A percentile compares a stretch with the other conserved stretches of the same genome.
Evolutionary conservation across 2,797 vertebrate genomes (phyloP).

Genomic region (Xerus rutilus): DNA sequence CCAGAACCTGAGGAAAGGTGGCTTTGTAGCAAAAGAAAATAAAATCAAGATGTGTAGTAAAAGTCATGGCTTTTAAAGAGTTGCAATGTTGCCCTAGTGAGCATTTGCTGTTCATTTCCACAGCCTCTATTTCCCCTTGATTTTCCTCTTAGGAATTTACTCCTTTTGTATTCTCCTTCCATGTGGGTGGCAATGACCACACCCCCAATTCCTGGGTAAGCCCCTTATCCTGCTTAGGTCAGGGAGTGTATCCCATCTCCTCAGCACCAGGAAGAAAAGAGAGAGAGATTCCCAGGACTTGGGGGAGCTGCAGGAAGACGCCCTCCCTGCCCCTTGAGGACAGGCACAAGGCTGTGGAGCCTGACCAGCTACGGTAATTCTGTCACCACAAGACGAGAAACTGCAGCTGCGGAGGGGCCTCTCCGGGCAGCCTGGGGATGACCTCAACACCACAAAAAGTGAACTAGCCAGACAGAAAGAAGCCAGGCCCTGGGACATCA

Average conservation of each 20-base stretch:
- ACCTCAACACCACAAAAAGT: background rate
- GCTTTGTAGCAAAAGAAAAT: constrained; percentile 73
- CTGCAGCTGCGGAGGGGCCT: background rate
- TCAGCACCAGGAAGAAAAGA: background rate
- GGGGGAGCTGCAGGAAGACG: background rate
- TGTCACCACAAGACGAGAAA: background rate
- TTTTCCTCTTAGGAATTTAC: background rate
- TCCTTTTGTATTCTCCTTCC: background rate
- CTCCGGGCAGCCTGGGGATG: background rate
- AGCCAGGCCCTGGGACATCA: background rate
- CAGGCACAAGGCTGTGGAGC: background rate
- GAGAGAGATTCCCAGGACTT: background rate
- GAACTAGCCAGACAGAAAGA: background rate
- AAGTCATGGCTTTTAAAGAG: background rate
- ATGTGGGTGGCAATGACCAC: background rate
- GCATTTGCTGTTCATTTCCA: background rate
- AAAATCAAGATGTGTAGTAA: constrained; percentile 75
- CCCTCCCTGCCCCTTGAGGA: background rate
- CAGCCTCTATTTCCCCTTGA: background rate
- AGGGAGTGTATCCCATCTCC: background rate
- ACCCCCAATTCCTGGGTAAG: background rate
- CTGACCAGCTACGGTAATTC: background rate
- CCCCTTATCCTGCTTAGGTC: background rate
- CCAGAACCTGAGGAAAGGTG: constrained; percentile 65
- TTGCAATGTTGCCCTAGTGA: background rate